phyloP scores from a whole-genome alignment of 2,888 invertebrate genomes.

The Pachydiplax longipennis region DNA sequence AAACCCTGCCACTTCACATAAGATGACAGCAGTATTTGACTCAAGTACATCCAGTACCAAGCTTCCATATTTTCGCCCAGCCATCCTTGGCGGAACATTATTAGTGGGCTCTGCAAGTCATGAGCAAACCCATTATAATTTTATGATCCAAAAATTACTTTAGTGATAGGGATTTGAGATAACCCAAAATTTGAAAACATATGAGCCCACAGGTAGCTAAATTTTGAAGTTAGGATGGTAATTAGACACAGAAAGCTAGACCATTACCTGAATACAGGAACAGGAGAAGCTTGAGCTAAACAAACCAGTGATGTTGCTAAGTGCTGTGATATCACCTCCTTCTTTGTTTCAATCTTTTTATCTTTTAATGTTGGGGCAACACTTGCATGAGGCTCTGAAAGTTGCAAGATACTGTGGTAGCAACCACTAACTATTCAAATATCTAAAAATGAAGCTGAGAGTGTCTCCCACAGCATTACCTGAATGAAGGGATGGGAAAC shows the following conservation, averaged over 20 bases:
- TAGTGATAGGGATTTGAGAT: too few relatives aligned
- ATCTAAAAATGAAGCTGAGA: constrained; percentile 9
- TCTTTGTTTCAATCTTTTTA: constrained; percentile 56
- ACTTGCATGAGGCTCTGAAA: constrained; percentile 55
- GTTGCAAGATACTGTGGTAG: constrained; percentile 38
- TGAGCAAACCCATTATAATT: constrained; percentile 51
- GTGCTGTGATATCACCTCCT: constrained; percentile 38
- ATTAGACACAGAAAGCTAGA: not conserved
- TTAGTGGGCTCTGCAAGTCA: constrained; percentile 64
- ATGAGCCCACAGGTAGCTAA: not conserved
- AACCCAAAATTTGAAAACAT: not conserved
- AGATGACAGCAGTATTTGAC: constrained; percentile 52
- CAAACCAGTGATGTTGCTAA: constrained; percentile 59
- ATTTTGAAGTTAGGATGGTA: not conserved
- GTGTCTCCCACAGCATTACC: constrained; percentile 56
- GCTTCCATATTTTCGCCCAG: constrained; percentile 57
- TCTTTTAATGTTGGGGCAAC: constrained; percentile 65
- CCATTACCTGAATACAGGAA: constrained; percentile 52
- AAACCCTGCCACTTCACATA: constrained; percentile 56
- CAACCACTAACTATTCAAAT: not conserved
- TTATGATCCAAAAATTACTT: not conserved
- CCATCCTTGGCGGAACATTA: constrained; percentile 61
- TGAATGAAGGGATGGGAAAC: constrained; percentile 63
- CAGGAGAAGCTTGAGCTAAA: constrained; percentile 57
- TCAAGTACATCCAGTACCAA: constrained; percentile 51